Percentiles rank a stretch among this genome's conserved stretches.
Conservation (phyloP, 1,140 invertebrate species). For the Sinonovacula constricta region DNA sequence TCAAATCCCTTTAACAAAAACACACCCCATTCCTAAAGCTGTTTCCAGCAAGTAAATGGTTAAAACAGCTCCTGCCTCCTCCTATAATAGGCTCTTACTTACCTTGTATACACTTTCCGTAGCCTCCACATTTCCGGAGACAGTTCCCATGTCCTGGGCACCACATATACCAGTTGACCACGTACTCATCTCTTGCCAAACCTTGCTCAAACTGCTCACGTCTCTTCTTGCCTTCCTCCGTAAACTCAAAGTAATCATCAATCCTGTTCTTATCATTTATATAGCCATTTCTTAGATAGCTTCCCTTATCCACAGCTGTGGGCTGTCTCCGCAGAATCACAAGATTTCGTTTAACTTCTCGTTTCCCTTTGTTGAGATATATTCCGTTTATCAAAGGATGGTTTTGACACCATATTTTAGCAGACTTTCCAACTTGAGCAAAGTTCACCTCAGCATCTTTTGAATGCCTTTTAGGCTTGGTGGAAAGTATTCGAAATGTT, state of each 20-base stretch:
- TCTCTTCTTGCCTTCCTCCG: conserved; percentile 60
- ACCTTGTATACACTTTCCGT: conserved; percentile 67
- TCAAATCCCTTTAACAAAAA: neutral
- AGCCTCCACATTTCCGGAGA: conserved; percentile 67
- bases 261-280: conserved; percentile 67
- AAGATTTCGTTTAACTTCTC: conserved; percentile 63
- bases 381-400: conserved; percentile 66
- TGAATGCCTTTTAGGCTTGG: conserved; percentile 50
- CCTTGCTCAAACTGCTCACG: conserved; percentile 54
- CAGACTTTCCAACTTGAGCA: conserved; percentile 62
- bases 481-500: conserved; percentile 23
- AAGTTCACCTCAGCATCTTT: conserved; percentile 54
- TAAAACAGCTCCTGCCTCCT: neutral
- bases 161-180: conserved; percentile 74
- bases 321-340: conserved; percentile 56
- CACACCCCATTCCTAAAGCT: too few species aligned
- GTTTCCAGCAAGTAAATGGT: too few species aligned
- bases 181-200: conserved; percentile 64
- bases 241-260: conserved; percentile 72
- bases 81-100: conserved; percentile 13
- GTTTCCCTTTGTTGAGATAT: conserved; percentile 70
- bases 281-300: conserved; percentile 64
- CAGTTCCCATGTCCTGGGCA: conserved; percentile 74
- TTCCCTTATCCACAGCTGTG: conserved; percentile 59
- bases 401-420: conserved; percentile 58